Conservation (phyloP, 2,797 vertebrate species). For the Limnodromus scolopaceus region DNA sequence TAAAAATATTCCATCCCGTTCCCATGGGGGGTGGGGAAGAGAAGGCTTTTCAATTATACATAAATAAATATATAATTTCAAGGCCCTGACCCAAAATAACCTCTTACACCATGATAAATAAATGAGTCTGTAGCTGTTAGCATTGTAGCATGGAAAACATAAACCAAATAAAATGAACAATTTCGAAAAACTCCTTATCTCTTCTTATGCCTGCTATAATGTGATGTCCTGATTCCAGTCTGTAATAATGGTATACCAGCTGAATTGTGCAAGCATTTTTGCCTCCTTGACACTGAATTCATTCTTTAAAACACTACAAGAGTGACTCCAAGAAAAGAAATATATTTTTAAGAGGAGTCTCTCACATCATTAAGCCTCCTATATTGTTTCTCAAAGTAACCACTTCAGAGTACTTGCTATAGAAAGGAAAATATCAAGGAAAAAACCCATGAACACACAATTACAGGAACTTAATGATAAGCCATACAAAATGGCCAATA, state of each 20-base stretch:
- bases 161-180: neutral
- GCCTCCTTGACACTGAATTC: neutral
- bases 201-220: neutral
- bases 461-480: neutral
- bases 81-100: conserved; percentile 31
- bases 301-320: neutral
- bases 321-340: neutral
- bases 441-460: neutral
- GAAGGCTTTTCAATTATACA: conserved; percentile 18
- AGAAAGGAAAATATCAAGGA: neutral
- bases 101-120: conserved; percentile 53
- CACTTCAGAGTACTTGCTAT: neutral
- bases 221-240: neutral
- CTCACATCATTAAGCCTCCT: neutral
- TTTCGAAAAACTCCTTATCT: neutral
- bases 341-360: neutral
- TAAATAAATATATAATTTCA: conserved; percentile 63
- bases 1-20: conserved; percentile 50
- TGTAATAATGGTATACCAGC: neutral
- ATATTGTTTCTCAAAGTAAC: neutral
- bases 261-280: neutral
- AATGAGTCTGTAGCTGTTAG: neutral
- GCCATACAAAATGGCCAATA: neutral
- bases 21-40: neutral
- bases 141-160: conserved; percentile 30